Conservation (phyloP, 1,140 invertebrate species). For the Ladona fulva region DNA sequence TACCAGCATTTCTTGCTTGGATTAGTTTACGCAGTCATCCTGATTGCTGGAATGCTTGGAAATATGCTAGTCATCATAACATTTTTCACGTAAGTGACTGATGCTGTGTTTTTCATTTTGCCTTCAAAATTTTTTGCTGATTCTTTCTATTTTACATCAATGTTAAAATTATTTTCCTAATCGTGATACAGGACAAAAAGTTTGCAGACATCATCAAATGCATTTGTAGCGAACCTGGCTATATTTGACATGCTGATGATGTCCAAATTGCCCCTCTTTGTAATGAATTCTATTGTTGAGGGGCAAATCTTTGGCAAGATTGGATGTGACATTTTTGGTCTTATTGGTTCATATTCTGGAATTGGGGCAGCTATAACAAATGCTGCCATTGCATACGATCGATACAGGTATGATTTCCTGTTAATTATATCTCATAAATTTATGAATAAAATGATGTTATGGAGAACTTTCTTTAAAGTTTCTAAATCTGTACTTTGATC, state of each 20-base stretch:
- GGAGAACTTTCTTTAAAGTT: neutral
- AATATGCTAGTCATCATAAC: slow-evolving; percentile 76
- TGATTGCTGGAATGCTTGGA: slow-evolving; percentile 56
- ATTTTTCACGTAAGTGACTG: slow-evolving; percentile 60
- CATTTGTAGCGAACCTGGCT: slow-evolving; percentile 69
- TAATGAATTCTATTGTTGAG: slow-evolving; percentile 56
- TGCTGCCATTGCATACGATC: slow-evolving; percentile 63
- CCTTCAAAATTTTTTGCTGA: neutral
- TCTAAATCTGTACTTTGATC: too few relatives aligned
- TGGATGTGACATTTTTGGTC: slow-evolving; percentile 59
- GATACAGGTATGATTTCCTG: slow-evolving; percentile 48
- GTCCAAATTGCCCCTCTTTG: slow-evolving; percentile 61
- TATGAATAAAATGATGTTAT: neutral
- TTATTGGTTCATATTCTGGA: slow-evolving; percentile 56
- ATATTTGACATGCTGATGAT: slow-evolving; percentile 66
- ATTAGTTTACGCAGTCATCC: slow-evolving; percentile 58
- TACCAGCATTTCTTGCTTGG: slow-evolving; percentile 65
- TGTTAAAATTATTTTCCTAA: neutral
- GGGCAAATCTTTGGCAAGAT: slow-evolving; percentile 54
- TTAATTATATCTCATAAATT: too few relatives aligned
- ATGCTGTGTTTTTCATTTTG: slow-evolving; percentile 36
- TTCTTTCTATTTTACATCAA: neutral
- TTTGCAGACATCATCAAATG: slow-evolving; percentile 66
- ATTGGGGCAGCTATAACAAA: slow-evolving; percentile 64
- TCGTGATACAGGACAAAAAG: slow-evolving; percentile 48